A percentile compares a stretch with the other conserved stretches of the same genome.
These are phyloP conservation scores for Sebastes iracundus DNA, from an alignment of 2,797 vertebrate species.

Conservation along the genomic window DNA sequence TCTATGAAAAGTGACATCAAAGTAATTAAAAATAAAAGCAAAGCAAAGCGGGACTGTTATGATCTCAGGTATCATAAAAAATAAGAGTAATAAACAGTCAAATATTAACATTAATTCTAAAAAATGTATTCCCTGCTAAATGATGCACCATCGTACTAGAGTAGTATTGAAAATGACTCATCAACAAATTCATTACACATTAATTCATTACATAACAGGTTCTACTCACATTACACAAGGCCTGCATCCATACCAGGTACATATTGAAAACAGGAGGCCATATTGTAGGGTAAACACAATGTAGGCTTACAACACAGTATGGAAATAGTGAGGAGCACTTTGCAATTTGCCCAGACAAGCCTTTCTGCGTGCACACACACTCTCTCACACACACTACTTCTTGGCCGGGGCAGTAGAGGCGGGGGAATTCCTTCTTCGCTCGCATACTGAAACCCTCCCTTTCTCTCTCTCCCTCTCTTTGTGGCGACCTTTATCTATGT, in stretches of 20 bases:
- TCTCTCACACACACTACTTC: conserved; percentile 64
- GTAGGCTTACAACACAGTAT: conserved; percentile 58
- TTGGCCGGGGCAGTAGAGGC: conserved; percentile 80
- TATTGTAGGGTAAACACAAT: conserved; percentile 66
- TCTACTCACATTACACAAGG: conserved; percentile 70
- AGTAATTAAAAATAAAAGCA: conserved; percentile 19
- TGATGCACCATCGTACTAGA: conserved; percentile 30
- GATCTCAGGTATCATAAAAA: background rate
- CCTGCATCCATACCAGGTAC: conserved; percentile 63
- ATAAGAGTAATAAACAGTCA: background rate
- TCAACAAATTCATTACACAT: conserved; percentile 70
- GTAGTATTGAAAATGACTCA: conserved; percentile 65
- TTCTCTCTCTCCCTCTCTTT: conserved; percentile 44
- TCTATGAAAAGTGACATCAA: conserved; percentile 1
- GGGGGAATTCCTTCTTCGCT: conserved; percentile 86
- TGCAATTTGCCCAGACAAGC: conserved; percentile 83
- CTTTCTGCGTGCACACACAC: conserved; percentile 67
- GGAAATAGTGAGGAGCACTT: conserved; percentile 76
- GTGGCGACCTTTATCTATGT: conserved; percentile 78
- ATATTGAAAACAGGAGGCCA: conserved; percentile 58
- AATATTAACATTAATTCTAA: background rate
- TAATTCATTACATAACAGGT: conserved; percentile 67
- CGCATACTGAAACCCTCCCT: conserved; percentile 77
- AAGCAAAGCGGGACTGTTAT: background rate
- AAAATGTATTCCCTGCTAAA: conserved; percentile 30